Evolutionary conservation across 2,888 invertebrate genomes (phyloP), one percentile per base, ranked within the genome.

Genomic region (Apotomis turbidana): DNA sequence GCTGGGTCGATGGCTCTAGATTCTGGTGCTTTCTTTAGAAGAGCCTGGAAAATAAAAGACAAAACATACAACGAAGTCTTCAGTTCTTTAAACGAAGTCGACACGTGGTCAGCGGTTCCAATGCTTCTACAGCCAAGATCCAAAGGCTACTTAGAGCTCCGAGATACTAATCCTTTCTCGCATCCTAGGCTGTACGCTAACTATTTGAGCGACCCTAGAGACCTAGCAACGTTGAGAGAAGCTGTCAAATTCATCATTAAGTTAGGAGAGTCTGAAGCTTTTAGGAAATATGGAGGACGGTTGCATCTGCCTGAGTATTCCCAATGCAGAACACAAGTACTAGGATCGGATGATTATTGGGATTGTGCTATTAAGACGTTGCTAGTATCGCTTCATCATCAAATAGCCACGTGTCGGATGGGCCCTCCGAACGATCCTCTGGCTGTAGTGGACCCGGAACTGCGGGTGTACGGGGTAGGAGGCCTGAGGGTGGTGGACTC

Each of bases 151-250:
- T 83, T 97, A 0, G 95, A 94, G 82, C 93, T 98, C 0, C 94
- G 94, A 78, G 96, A 96, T 49, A 94, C 94, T n/a, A 95, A 97
- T 88, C 97, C 97, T 0, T 94, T 95, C 67, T 95, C 96, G 2
- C 95, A 95, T 80, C 97, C 98, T 0, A 93, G 95, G 74, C 94
- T 98, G 71, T 95, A 96, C 79, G 96, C 97, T 0, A 97, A 98
- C 79, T 98, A 97, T 83, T 95, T 97, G 72, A 93, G 94, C 0
- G 95, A 97, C 81, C 94, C 95, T 12, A 91, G 94, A 70, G 94
- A 97, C 78, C 84, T 95, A 60, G 90, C 92, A 13, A 94, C 95
- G 0, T 76, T 96, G 15, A 87, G 95, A 44, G 94, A 94, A 71
- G 95, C 95, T 36, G 91, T 96, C 4, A 95, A 95, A 81, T 94